Base-by-base conservation (phyloP, 2,888 invertebrate genomes). In the Polydrusus pterygomalis region DNA sequence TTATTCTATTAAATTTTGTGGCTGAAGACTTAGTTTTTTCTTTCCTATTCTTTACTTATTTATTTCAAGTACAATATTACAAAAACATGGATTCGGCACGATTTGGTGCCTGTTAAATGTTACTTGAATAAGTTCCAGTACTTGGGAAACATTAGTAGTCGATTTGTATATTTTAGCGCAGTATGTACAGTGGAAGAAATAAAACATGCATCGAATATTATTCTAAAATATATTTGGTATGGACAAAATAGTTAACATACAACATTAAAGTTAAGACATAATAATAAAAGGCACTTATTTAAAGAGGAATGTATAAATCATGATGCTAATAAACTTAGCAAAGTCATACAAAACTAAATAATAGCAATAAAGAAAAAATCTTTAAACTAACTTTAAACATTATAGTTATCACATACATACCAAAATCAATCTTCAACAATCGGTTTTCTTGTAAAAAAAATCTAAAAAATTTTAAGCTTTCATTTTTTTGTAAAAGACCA, bases 361-460 rank as follows among this genome's bases (percentile, higher is more conserved):
- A 71, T 72, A 71, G 60, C 47, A 51, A 76, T 68, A 76, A 76
- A 76, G 72, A 58, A 71, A 76, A 67, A 47, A 63, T 51, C 43
- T 69, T 13, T 70, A 68, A 62, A 43, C 56, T 65, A 49, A 30
- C 60, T 40, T 70, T 67, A 49, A 45, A 72, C 47, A 76, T 64
- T 63, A 51, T 75, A 58, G 64, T 77, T 77, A 77, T 77, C 77
- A 77, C 77, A 77, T 74, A 69, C 73, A 74, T 77, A 74, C 74
- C 74, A 62, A 76, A 25, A 70, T 68, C 58, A 38, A 60, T 40
- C 17, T 60, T 17, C 17, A 60, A 54, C 38, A 34, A 60, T 15
- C 10, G 11, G 58, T 60, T 60, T 38, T 38, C 38, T 60, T 18
- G 17, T 38, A 38, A 60, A 60, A 60, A 25, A 34, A 58, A 15